These are phyloP conservation scores for Drosophila kuntzei DNA, from an alignment of 2,888 invertebrate genomes.

Conservation along the genomic window DNA sequence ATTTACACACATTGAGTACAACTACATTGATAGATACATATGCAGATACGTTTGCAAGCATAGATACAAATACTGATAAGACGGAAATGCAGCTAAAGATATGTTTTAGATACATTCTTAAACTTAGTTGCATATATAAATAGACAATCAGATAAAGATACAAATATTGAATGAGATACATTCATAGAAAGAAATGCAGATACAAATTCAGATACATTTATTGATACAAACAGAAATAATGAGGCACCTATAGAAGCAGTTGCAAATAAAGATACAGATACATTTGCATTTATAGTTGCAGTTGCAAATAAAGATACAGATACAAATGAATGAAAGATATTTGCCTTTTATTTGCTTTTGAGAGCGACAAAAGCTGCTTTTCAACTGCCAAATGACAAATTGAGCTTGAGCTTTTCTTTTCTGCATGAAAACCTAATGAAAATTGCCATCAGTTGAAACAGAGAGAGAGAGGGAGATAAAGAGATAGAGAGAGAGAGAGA, in stretches of 20 bases:
- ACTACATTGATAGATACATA: neutral
- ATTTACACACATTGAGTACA: neutral
- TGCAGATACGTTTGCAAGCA: neutral
- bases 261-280: neutral
- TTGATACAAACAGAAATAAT: neutral
- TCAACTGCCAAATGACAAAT: constrained; percentile 3
- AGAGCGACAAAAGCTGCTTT: constrained; percentile 3
- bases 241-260: neutral
- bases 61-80: neutral
- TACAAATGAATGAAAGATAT: neutral
- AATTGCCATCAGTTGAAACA: neutral
- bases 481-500: neutral
- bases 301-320: constrained; percentile 11
- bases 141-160: neutral
- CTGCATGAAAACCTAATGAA: constrained; percentile 11
- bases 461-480: neutral
- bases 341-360: constrained; percentile 4
- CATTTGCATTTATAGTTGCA: neutral
- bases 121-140: neutral
- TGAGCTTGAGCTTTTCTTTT: constrained; percentile 1
- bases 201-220: neutral
- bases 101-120: neutral
- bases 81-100: neutral
- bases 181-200: too few species aligned
- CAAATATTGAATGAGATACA: neutral